A percentile compares a stretch with the other conserved stretches of the same genome.
These are phyloP conservation scores for Lasioglossum vierecki DNA, from an alignment of 2,888 invertebrate genomes.

Conservation along the genomic window DNA sequence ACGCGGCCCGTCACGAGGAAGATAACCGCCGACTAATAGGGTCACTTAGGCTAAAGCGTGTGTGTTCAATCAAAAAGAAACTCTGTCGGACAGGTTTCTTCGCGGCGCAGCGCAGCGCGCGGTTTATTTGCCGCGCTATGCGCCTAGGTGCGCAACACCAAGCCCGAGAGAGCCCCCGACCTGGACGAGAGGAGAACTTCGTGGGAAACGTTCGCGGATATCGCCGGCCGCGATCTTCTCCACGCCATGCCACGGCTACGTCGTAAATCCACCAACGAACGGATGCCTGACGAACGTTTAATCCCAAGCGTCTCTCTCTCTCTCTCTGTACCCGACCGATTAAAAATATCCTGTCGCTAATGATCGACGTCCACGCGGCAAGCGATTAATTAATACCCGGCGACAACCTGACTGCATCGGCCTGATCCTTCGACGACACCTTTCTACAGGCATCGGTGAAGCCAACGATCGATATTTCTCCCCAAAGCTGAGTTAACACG, in stretches of 20 bases:
- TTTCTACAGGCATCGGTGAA: neutral
- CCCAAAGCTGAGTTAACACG: neutral
- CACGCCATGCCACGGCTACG: constrained; percentile 2
- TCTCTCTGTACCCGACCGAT: neutral
- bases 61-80: constrained; percentile 56
- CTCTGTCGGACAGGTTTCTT: constrained; percentile 58
- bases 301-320: neutral
- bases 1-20: constrained; percentile 62
- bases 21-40: constrained; percentile 71
- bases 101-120: constrained; percentile 8
- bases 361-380: neutral
- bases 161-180: constrained; percentile 29
- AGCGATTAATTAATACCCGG: constrained; percentile 4
- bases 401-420: neutral
- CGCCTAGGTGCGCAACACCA: constrained; percentile 33
- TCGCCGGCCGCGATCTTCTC: constrained; percentile 51
- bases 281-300: neutral
- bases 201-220: constrained; percentile 56
- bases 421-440: neutral
- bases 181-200: constrained; percentile 20
- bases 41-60: constrained; percentile 63
- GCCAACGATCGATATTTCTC: neutral
- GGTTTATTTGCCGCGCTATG: neutral
- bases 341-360: constrained; percentile 43
- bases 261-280: constrained; percentile 29